Evolutionary conservation across 2,797 vertebrate genomes (phyloP).

Genomic region (Phoeniculus purpureus): DNA sequence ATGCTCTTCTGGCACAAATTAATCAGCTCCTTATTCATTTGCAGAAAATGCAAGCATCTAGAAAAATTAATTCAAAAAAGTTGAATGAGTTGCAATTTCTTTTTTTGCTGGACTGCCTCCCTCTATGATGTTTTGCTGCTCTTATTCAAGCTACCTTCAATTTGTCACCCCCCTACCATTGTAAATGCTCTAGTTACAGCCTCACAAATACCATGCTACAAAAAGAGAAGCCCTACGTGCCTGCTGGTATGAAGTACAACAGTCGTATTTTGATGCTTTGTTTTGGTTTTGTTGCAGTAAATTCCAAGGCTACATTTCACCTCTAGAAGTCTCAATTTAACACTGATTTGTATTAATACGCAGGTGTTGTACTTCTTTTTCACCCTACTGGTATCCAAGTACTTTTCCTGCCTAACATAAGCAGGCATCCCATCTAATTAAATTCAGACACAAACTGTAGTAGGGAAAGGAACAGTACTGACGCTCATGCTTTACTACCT

Average conservation of each 20-base stretch:
- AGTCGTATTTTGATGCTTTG: not conserved
- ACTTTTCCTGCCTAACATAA: not conserved
- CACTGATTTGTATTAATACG: not conserved
- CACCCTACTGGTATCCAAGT: fast-evolving
- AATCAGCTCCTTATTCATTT: not conserved
- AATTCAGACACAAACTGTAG: not conserved
- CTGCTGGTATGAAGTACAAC: not conserved
- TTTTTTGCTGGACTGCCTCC: not conserved
- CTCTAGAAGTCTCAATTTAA: not conserved
- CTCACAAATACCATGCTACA: not conserved
- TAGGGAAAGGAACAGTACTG: not conserved
- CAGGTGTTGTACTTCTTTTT: not conserved
- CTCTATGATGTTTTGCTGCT: not conserved
- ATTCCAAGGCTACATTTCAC: not conserved
- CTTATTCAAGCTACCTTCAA: not conserved
- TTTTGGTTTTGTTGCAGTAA: not conserved
- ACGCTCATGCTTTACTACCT: not conserved
- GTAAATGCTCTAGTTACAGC: not conserved
- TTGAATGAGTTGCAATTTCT: not conserved
- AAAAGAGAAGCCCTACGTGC: not conserved
- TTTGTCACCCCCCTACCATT: not conserved
- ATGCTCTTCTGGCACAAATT: not conserved
- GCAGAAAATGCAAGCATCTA: not conserved
- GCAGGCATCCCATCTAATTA: not conserved
- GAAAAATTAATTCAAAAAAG: not conserved